These are phyloP conservation scores for Thecophora atra DNA, from an alignment of 2,888 invertebrate genomes.

Conservation along the genomic window DNA sequence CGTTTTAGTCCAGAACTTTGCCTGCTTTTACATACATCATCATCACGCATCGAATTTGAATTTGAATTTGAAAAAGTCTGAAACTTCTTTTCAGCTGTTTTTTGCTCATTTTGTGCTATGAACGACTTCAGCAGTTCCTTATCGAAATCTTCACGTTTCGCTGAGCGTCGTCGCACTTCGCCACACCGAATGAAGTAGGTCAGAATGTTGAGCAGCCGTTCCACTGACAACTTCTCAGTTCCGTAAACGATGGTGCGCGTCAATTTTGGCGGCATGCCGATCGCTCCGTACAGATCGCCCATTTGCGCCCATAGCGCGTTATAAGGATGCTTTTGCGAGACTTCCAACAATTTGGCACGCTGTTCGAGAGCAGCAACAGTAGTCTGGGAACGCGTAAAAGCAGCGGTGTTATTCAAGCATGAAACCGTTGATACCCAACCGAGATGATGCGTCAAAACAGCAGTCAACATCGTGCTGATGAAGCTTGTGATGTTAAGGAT, in stretches of 20 bases:
- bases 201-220: slow-evolving; percentile 78
- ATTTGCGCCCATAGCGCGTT: slow-evolving; percentile 93
- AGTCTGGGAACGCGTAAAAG: slow-evolving; percentile 47
- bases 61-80: slow-evolving; percentile 1
- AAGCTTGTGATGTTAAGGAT: slow-evolving; percentile 71
- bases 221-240: slow-evolving; percentile 71
- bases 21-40: neutral
- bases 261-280: slow-evolving; percentile 80
- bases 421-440: slow-evolving; percentile 88
- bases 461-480: slow-evolving; percentile 87
- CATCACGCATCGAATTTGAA: neutral
- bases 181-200: slow-evolving; percentile 90
- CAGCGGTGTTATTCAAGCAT: slow-evolving; percentile 59
- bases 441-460: slow-evolving; percentile 87
- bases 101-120: slow-evolving; percentile 44
- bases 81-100: neutral
- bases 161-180: slow-evolving; percentile 72
- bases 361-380: slow-evolving; percentile 59
- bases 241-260: slow-evolving; percentile 84
- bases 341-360: slow-evolving; percentile 68
- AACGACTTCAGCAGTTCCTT: slow-evolving; percentile 58
- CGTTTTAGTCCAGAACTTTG: slow-evolving; percentile 51
- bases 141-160: slow-evolving; percentile 64
- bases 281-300: slow-evolving; percentile 85
- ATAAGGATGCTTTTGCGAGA: slow-evolving; percentile 76